A percentile compares a stretch with the other conserved stretches of the same genome.
Evolutionary conservation across 2,113 vertebrate species (phyloP).

Genomic region (Vulpes lagopus): DNA sequence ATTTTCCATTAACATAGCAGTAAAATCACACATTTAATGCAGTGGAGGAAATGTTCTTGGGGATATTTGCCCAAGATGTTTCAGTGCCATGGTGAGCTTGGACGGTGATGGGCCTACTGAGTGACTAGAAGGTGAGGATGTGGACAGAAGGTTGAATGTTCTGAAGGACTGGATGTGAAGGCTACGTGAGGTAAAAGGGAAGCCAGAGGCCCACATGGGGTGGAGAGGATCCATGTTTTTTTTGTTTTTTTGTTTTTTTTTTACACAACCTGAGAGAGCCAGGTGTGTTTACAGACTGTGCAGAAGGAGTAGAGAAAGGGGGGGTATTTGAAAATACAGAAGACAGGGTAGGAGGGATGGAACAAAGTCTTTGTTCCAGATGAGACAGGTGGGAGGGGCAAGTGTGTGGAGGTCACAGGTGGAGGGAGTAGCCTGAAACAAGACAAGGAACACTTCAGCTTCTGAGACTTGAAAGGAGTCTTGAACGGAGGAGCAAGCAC

Average conservation of each 20-base stretch:
- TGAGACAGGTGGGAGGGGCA: background rate
- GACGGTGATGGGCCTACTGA: accelerated
- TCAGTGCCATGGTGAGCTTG: background rate
- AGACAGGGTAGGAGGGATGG: background rate
- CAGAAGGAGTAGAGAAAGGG: background rate
- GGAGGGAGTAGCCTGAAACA: background rate
- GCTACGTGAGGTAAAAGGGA: background rate
- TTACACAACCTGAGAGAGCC: background rate
- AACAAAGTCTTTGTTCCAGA: background rate
- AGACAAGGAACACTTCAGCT: background rate
- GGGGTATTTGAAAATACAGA: background rate
- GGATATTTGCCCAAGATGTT: background rate
- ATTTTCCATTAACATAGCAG: background rate
- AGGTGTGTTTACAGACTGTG: background rate
- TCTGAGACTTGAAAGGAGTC: conserved; percentile 8
- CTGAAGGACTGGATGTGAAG: too few relatives aligned
- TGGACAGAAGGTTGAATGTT: background rate
- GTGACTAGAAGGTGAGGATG: background rate
- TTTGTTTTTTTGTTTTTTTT: background rate
- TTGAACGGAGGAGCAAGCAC: background rate
- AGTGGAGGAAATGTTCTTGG: background rate
- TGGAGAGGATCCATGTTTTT: background rate
- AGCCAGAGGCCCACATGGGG: background rate
- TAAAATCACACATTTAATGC: background rate
- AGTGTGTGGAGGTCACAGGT: background rate